Conservation (phyloP, 2,113 vertebrate species). For the Turdus rufiventris region DNA sequence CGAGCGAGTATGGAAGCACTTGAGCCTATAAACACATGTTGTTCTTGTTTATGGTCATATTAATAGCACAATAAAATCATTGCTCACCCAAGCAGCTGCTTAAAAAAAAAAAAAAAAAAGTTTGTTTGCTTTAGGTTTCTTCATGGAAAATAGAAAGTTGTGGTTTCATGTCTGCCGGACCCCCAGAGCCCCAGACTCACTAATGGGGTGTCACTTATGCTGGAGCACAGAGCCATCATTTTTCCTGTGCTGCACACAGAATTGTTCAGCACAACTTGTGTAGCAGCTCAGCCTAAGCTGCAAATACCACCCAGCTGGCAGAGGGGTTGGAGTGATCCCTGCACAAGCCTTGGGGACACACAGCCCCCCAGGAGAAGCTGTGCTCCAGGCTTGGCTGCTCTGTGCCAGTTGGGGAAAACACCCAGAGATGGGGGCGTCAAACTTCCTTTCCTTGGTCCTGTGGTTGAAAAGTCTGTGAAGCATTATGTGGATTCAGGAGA, state of each 20-base stretch:
- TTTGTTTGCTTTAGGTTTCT: background rate
- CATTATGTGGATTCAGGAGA: accelerated
- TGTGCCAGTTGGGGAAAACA: background rate
- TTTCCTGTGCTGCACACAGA: background rate
- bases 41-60: slow-evolving; percentile 57
- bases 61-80: slow-evolving; percentile 56
- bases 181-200: background rate
- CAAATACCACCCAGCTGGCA: background rate
- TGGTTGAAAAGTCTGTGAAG: accelerated
- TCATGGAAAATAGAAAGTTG: background rate
- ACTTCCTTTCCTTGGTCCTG: accelerated
- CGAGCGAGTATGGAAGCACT: slow-evolving; percentile 42
- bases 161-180: background rate
- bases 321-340: background rate
- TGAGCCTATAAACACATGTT: slow-evolving; percentile 43
- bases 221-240: background rate
- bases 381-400: background rate
- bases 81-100: background rate
- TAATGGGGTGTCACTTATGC: background rate
- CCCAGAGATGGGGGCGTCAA: accelerated
- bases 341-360: too few species aligned
- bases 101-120: background rate
- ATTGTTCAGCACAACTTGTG: background rate
- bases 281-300: background rate
- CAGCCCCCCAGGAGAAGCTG: background rate